These are phyloP conservation scores for Anabacerthia variegaticeps DNA, from an alignment of 2,797 vertebrate species.

Conservation along the genomic window DNA sequence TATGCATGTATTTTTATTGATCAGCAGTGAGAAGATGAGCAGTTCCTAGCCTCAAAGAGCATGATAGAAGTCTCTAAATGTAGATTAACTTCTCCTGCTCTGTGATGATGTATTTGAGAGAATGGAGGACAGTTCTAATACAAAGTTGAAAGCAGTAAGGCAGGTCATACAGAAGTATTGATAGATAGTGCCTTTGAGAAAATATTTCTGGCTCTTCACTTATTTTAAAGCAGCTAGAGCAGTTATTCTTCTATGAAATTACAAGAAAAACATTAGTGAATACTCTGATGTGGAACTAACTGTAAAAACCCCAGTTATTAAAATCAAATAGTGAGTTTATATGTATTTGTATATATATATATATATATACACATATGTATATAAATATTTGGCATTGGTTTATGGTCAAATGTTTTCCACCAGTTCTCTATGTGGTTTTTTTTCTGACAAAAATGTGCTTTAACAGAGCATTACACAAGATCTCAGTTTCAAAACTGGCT, in stretches of 20 bases:
- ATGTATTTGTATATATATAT: not conserved
- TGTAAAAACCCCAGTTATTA: not conserved
- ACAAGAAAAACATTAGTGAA: not conserved
- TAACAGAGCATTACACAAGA: not conserved
- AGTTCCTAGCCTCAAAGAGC: not conserved
- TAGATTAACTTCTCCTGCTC: not conserved
- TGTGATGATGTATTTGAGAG: not conserved
- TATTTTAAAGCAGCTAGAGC: not conserved
- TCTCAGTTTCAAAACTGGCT: not conserved
- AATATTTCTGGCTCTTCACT: not conserved
- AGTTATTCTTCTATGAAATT: not conserved
- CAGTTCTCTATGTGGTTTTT: rapidly evolving
- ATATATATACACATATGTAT: not conserved
- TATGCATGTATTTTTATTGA: not conserved
- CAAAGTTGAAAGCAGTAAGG: not conserved
- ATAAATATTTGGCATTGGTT: not conserved
- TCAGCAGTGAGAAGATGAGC: not conserved
- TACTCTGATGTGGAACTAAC: not conserved
- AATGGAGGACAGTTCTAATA: not conserved
- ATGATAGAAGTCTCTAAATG: not conserved
- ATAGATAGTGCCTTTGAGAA: not conserved
- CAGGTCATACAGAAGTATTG: not conserved
- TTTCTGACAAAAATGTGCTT: not conserved
- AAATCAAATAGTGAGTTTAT: not conserved
- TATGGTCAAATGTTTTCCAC: not conserved